phyloP scores from a whole-genome alignment of 53 echinoderm and acorn worm species.

The Astropecten irregularis region DNA sequence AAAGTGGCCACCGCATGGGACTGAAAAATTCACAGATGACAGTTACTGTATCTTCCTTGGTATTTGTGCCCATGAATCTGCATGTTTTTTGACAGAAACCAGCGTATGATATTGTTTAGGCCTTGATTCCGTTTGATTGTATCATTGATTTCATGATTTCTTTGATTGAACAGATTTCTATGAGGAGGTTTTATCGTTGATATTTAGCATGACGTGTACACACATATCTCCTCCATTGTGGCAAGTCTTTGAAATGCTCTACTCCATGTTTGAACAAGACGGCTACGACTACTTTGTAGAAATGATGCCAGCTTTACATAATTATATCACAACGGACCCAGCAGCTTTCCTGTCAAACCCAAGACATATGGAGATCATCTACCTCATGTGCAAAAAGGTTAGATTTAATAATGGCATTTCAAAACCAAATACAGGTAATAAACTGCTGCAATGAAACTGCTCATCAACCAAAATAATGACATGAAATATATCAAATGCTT shows the following conservation, averaged over 20 bases:
- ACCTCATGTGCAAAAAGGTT: slow-evolving; percentile 92
- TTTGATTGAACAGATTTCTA: slow-evolving; percentile 98
- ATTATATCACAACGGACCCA: slow-evolving; percentile 88
- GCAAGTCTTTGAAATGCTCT: slow-evolving; percentile 91
- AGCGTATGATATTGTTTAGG: too few relatives aligned
- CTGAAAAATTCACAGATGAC: too few relatives aligned
- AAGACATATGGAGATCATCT: slow-evolving; percentile 84
- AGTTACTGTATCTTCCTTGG: too few relatives aligned
- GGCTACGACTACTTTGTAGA: slow-evolving; percentile 93
- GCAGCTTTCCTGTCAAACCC: slow-evolving; percentile 74
- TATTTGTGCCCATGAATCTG: too few relatives aligned
- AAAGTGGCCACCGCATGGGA: too few relatives aligned
- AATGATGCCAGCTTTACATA: slow-evolving; percentile 98
- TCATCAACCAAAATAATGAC: too few relatives aligned
- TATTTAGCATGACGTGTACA: slow-evolving; percentile 96
- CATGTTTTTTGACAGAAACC: too few relatives aligned
- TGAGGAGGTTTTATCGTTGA: slow-evolving; percentile 86
- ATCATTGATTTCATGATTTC: too few relatives aligned
- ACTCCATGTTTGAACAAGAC: slow-evolving; percentile 78
- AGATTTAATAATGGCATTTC: not conserved
- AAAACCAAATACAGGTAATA: too few relatives aligned
- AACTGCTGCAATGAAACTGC: too few relatives aligned
- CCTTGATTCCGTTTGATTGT: too few relatives aligned
- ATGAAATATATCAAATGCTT: too few relatives aligned
- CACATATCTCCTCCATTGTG: slow-evolving; percentile 92